Evolutionary conservation across 2,888 invertebrate species (phyloP), one percentile per base, ranked within the genome.

Genomic region (Drosophila algonquin): DNA sequence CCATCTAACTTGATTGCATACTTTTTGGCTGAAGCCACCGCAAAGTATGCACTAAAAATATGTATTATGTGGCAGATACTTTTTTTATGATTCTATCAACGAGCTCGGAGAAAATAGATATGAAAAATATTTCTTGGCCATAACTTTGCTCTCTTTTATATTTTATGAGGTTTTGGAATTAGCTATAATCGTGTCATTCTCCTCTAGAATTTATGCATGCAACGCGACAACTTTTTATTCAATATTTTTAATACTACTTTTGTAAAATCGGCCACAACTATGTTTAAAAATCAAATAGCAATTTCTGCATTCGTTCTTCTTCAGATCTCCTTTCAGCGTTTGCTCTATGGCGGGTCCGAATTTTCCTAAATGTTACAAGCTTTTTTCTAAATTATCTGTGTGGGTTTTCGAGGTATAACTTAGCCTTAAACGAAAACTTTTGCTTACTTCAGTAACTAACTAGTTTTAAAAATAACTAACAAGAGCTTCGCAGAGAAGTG

Each of bases 1-100:
- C 85, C 82, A 82, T 82, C 75, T 80, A 81, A 76, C 55, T 81
- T 84, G 77, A 84, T 80, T 53, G 74, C 76, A 58, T 52, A 56
- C 64, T 71, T 65, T 64, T 56, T 58, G 52, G 63, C 18, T n/a
- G 70, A 51, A 51, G 71, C 45, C 46, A 59, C 58, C 77, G 44
- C 70, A 60, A 72, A 77, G 47, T 48, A 58, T 60, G 62, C 48
- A 70, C 56, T 74, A 73, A 80, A 71, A 75, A 62, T 32, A 48
- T 44, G 35, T 48, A 50, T 21, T 8, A 12, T 46, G 16, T 55
- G 18, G 47, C 35, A 35, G 63, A 40, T 14, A 32, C 35, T 55
- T 55, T 61, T 55, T 76, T 65, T 69, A 68, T 65, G 48, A 63
- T 73, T 65, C 72, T 57, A 67, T 62, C 73, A 73, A 53, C 48